Conservation (phyloP, 2,113 vertebrate genomes). For the Ptilonorhynchus violaceus region DNA sequence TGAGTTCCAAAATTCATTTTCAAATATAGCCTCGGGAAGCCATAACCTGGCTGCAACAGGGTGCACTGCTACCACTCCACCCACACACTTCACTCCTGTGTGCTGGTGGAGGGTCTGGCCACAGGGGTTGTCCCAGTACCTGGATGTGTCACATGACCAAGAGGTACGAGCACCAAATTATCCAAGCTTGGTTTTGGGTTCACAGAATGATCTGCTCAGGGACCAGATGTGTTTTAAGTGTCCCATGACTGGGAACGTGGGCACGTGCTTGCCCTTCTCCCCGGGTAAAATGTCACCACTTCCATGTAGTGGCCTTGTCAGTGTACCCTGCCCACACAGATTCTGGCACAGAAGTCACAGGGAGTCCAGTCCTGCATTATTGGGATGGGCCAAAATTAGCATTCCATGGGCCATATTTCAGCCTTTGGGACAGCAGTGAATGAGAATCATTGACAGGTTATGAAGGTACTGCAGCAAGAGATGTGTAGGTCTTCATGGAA, state of each 20-base stretch:
- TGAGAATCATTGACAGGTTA: neutral
- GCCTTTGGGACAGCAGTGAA: neutral
- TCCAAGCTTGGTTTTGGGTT: neutral
- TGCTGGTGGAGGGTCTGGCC: neutral
- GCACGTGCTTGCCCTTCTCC: neutral
- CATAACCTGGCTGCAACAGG: neutral
- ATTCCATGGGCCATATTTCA: neutral
- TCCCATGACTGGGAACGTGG: neutral
- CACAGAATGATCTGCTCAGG: neutral
- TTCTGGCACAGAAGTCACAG: neutral
- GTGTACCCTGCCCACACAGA: neutral
- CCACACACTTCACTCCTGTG: neutral
- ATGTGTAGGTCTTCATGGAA: fast-evolving
- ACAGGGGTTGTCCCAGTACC: neutral
- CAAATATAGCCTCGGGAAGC: neutral
- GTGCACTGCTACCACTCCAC: neutral
- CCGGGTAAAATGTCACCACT: neutral
- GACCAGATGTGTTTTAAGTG: neutral
- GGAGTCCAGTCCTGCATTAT: neutral
- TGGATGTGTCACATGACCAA: neutral
- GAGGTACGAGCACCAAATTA: neutral
- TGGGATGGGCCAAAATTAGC: neutral
- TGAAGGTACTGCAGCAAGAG: neutral
- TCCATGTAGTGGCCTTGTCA: neutral
- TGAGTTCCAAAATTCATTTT: neutral